Conservation (phyloP, 2,797 vertebrate species). For the Lates japonicus region DNA sequence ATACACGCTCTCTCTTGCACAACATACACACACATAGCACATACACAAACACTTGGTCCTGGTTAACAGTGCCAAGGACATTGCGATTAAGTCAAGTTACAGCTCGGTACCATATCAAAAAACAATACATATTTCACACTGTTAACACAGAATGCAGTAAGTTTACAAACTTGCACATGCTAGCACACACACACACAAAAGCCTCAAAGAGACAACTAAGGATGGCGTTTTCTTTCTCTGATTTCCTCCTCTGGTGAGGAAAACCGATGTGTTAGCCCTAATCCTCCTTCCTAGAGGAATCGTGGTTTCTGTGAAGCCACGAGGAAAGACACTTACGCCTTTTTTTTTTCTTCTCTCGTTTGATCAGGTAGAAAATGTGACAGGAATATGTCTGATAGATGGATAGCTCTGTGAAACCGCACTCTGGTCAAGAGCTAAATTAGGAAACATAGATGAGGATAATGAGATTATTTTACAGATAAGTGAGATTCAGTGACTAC, state of each 20-base stretch:
- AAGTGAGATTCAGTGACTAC: slow-evolving; percentile 69
- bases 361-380: slow-evolving; percentile 71
- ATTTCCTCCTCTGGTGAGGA: slow-evolving; percentile 66
- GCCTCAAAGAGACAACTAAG: slow-evolving; percentile 67
- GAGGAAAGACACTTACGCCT: slow-evolving; percentile 58
- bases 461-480: slow-evolving; percentile 72
- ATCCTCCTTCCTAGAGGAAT: slow-evolving; percentile 74
- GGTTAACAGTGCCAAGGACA: slow-evolving; percentile 85
- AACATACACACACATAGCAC: not conserved
- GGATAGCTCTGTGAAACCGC: slow-evolving; percentile 79
- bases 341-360: slow-evolving; percentile 30
- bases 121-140: slow-evolving; percentile 82
- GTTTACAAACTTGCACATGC: slow-evolving; percentile 76
- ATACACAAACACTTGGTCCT: slow-evolving; percentile 78
- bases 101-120: slow-evolving; percentile 84
- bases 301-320: slow-evolving; percentile 65
- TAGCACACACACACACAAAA: slow-evolving; percentile 49
- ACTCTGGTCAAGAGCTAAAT: slow-evolving; percentile 72
- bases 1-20: slow-evolving; percentile 26
- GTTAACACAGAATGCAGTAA: slow-evolving; percentile 80
- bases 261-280: slow-evolving; percentile 80
- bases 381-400: slow-evolving; percentile 68
- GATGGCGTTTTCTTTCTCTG: slow-evolving; percentile 58
- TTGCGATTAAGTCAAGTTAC: slow-evolving; percentile 84
- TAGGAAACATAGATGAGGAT: slow-evolving; percentile 71